These are phyloP conservation scores for Leucophenga varia DNA, from an alignment of 1,140 invertebrate species.

Conservation along the genomic window DNA sequence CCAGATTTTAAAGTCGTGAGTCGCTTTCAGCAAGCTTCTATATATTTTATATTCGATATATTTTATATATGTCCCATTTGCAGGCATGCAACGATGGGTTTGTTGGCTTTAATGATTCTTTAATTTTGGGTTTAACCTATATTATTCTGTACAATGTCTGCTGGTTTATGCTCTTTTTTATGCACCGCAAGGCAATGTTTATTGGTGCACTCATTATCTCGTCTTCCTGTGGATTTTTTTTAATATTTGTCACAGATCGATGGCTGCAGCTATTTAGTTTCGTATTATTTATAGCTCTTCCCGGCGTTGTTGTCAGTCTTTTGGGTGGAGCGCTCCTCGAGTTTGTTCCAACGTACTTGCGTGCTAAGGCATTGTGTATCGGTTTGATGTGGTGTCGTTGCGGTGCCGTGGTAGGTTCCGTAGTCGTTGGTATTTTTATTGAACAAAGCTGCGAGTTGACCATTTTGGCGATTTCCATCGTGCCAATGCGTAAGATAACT, in stretches of 20 bases:
- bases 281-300: slow-evolving; percentile 23
- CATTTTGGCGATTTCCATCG: slow-evolving; percentile 18
- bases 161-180: slow-evolving; percentile 24
- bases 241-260: slow-evolving; percentile 14
- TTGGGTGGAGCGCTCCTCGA: slow-evolving; percentile 29
- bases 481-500: slow-evolving; percentile 27
- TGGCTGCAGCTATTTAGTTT: slow-evolving; percentile 23
- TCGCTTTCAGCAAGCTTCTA: too few species aligned
- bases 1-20: slow-evolving; percentile 15
- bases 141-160: slow-evolving; percentile 28
- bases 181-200: slow-evolving; percentile 24
- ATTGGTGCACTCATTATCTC: slow-evolving; percentile 17
- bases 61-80: too few species aligned
- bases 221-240: slow-evolving; percentile 19
- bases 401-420: slow-evolving; percentile 26
- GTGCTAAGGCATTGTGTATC: slow-evolving; percentile 33
- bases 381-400: slow-evolving; percentile 34
- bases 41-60: too few species aligned
- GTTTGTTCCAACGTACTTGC: slow-evolving; percentile 29
- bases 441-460: slow-evolving; percentile 28
- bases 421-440: slow-evolving; percentile 19
- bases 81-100: slow-evolving; percentile 31
- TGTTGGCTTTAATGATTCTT: slow-evolving; percentile 26
- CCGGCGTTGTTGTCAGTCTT: slow-evolving; percentile 24
- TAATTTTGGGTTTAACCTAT: slow-evolving; percentile 24